Percentiles rank a stretch among this genome's conserved stretches.
Conservation (phyloP, 2,113 vertebrate species). For the Columba livia region DNA sequence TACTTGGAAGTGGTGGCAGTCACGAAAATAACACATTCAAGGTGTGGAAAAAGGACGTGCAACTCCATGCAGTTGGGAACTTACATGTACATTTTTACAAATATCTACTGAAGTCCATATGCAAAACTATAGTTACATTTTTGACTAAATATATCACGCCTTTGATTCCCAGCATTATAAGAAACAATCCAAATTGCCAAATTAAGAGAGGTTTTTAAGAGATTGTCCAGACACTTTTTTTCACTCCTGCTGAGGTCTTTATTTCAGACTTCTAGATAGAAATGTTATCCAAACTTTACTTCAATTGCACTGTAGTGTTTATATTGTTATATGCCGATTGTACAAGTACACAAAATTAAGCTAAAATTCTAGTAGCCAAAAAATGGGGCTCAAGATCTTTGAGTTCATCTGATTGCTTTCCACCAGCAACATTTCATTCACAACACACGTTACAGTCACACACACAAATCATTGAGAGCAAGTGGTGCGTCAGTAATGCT, state of each 20-base stretch:
- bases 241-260: background rate
- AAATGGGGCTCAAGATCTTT: background rate
- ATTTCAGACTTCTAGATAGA: background rate
- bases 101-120: background rate
- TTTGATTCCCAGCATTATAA: background rate
- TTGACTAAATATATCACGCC: background rate
- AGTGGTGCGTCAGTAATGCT: background rate
- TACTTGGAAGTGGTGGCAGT: background rate
- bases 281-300: background rate
- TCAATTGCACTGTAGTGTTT: background rate
- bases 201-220: background rate
- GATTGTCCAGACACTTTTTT: background rate
- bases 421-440: background rate
- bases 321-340: background rate
- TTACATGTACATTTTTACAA: background rate
- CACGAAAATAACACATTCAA: background rate
- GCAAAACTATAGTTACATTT: background rate
- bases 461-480: background rate
- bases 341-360: rapidly evolving
- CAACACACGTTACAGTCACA: background rate
- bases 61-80: background rate
- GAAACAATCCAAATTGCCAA: background rate
- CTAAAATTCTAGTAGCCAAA: background rate
- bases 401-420: background rate
- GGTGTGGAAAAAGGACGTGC: background rate